phyloP scores from a whole-genome alignment of 1,140 invertebrate species.

The Hermatobates lingyangjiaoensis region DNA sequence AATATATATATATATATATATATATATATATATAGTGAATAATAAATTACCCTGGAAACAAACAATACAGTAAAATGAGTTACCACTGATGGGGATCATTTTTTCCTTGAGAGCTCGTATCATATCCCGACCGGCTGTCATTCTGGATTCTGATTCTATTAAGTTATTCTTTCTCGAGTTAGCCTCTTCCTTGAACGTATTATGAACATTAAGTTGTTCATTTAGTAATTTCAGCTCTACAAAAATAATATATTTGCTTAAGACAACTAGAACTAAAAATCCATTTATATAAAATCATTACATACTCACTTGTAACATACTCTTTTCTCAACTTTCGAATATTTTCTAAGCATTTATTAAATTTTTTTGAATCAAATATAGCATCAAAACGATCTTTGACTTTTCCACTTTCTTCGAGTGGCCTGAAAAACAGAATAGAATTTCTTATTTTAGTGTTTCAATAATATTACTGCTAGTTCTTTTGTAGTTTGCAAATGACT shows the following conservation, averaged over 20 bases:
- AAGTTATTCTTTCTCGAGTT: constrained; percentile 31
- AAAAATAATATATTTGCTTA: background rate
- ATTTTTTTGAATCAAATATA: constrained; percentile 87
- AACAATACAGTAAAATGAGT: too few relatives aligned
- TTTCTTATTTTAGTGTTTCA: too few relatives aligned
- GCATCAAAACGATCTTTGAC: constrained; percentile 94
- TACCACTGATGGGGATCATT: constrained; percentile 20
- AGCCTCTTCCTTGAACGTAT: constrained; percentile 31
- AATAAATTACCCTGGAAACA: too few relatives aligned
- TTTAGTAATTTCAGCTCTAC: constrained; percentile 21
- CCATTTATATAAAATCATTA: background rate
- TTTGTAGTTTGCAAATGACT: background rate
- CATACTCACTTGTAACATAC: constrained; percentile 3
- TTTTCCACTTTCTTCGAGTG: constrained; percentile 79
- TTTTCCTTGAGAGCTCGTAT: constrained; percentile 40
- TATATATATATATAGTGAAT: too few relatives aligned
- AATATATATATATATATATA: too few relatives aligned
- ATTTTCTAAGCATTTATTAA: constrained; percentile 77
- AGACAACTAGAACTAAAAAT: too few relatives aligned
- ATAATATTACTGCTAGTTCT: background rate
- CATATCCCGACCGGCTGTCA: constrained; percentile 32
- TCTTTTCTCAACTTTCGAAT: constrained; percentile 53
- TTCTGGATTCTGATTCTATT: constrained; percentile 35
- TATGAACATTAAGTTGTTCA: constrained; percentile 32
- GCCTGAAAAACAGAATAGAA: constrained; percentile 32